Conservation (phyloP, 2,888 invertebrate genomes). For the Exocentrus adspersus region DNA sequence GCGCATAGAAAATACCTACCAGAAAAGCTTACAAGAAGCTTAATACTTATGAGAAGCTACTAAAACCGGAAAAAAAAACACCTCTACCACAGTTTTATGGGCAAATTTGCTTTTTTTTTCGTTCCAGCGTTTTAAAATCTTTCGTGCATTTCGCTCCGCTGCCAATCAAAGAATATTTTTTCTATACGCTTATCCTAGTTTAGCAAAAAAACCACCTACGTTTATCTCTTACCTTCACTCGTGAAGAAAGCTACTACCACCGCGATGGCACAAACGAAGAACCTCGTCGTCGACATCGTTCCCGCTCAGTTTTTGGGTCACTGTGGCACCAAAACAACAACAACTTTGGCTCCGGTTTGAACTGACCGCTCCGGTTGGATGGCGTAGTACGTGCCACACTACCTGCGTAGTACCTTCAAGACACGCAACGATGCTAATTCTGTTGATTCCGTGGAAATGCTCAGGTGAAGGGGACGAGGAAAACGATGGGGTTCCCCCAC, state of each 20-base stretch:
- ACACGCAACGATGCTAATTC: not conserved
- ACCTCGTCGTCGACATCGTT: slow-evolving; percentile 2
- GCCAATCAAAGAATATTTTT: too few species aligned
- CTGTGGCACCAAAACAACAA: slow-evolving; percentile 1
- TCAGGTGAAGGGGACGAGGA: not conserved
- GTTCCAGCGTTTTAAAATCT: too few species aligned
- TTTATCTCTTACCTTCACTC: slow-evolving; percentile 4
- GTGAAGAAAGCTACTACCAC: slow-evolving; percentile 1
- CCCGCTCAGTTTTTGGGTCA: not conserved
- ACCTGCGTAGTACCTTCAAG: too few species aligned
- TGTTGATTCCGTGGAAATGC: not conserved
- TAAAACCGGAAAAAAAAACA: too few species aligned
- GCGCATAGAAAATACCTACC: too few species aligned
- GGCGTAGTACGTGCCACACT: not conserved
- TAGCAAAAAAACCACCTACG: too few species aligned
- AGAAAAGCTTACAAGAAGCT: too few species aligned
- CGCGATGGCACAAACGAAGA: slow-evolving; percentile 10
- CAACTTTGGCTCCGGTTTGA: not conserved
- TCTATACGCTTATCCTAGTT: too few species aligned
- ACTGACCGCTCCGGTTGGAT: not conserved
- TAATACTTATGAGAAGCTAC: too few species aligned
- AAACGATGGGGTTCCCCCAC: not conserved
- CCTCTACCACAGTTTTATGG: too few species aligned
- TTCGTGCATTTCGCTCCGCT: too few species aligned
- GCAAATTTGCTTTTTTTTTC: too few species aligned